Evolutionary conservation across 2,888 invertebrate genomes (phyloP), one percentile per base, ranked within the genome.

Genomic region (Agrochola macilenta): DNA sequence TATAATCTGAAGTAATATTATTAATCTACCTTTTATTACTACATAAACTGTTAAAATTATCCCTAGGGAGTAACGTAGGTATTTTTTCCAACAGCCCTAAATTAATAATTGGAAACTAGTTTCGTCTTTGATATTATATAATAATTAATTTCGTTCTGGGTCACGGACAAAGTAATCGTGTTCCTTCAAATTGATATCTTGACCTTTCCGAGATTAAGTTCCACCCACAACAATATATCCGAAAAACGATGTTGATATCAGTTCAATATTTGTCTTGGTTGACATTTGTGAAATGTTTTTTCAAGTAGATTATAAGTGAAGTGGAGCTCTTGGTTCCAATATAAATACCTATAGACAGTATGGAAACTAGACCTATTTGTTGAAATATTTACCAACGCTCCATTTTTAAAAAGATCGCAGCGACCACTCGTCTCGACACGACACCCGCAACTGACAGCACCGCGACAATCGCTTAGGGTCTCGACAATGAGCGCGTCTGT

Each of bases 171-270:
- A 69, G 69, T 79, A 75, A 79, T 75, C 43, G 43, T 57, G 9
- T 66, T 58, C 60, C 54, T 49, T 57, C 60, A 60, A 69, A 57
- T 76, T 61, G n/a, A 61, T 76, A 70, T 57, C n/a, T 30, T 76
- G 69, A 80, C 80, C 80, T 80, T 80, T 76, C 7, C 1, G 14
- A 61, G 54, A 66, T 60, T 52, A 69, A 69, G 39, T 58, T 26
- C 8, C 60, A 30, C 80, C 69, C 69, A 69, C 60, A 30, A 30
- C 46, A 46, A 63, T 20, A 20, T 43, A 17, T 74, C n/a, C 14
- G 1, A 30, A 57, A 14, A n/a, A 30, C 8, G 26, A 35, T 2
- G 30, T 66, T 49, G 43, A 35, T 61, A 46, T 46, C 46, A 46
- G 4, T 14, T 46, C 46, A 46, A 4, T 14, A 73, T 60, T 73